phyloP scores from a whole-genome alignment of 2,797 vertebrate species.

The Gobio occitaniae region DNA sequence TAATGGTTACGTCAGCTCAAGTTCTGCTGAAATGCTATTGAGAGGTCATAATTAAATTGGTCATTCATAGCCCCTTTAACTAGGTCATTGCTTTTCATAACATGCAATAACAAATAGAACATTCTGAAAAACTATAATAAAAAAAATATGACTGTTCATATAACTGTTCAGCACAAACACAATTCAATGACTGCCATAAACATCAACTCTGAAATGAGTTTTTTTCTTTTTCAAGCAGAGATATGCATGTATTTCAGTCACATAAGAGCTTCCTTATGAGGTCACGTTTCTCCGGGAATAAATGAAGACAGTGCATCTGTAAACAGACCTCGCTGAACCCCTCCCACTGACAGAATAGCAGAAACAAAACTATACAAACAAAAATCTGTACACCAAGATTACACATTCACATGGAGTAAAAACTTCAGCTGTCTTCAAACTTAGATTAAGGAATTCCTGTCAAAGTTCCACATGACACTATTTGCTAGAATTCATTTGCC shows the following conservation, averaged over 20 bases:
- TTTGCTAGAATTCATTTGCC: neutral
- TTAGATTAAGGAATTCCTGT: neutral
- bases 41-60: neutral
- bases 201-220: neutral
- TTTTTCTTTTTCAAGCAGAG: neutral
- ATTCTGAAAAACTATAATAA: neutral
- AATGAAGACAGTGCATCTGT: constrained; percentile 8
- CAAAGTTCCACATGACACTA: neutral
- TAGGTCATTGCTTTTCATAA: neutral
- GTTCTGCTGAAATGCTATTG: neutral
- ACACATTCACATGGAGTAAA: neutral
- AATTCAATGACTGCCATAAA: neutral
- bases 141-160: neutral
- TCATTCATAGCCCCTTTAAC: neutral
- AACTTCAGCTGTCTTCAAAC: neutral
- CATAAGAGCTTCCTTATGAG: neutral
- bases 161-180: neutral
- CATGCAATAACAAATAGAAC: constrained; percentile 29
- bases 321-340: constrained; percentile 20
- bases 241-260: constrained; percentile 20
- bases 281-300: neutral
- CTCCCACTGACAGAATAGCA: neutral
- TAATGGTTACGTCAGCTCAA: constrained; percentile 5
- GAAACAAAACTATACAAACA: neutral
- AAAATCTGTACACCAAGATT: neutral